Evolutionary conservation across 2,113 vertebrate species (phyloP).

Genomic region (Mastomys coucha): DNA sequence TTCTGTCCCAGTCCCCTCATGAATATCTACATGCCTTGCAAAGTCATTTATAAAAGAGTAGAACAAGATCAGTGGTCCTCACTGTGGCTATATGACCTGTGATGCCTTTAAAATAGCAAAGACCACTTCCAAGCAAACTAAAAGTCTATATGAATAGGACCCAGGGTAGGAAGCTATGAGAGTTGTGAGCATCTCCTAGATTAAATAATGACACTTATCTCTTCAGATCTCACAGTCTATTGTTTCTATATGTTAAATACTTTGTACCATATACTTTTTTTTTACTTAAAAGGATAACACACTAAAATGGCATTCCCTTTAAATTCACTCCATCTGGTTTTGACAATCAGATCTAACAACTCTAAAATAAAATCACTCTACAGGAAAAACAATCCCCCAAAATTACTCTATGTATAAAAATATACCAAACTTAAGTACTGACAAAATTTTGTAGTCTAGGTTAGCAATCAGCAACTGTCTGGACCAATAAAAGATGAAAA

Average conservation of each 20-base stretch:
- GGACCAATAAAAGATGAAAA: neutral
- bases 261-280: neutral
- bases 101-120: constrained; percentile 32
- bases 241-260: constrained; percentile 37
- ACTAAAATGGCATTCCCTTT: neutral
- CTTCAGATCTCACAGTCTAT: neutral
- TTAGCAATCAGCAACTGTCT: neutral
- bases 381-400: neutral
- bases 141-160: neutral
- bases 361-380: constrained; percentile 30
- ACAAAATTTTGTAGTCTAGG: constrained; percentile 2
- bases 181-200: neutral
- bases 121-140: neutral
- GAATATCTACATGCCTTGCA: neutral
- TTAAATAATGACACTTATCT: neutral
- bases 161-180: neutral
- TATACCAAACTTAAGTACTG: constrained; percentile 20
- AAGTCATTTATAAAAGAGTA: constrained; percentile 17
- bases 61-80: neutral
- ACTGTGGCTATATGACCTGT: neutral
- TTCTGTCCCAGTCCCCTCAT: neutral
- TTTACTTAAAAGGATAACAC: constrained; percentile 23
- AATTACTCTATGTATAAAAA: neutral
- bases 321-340: constrained; percentile 28
- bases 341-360: constrained; percentile 44